Conservation (phyloP, 2,113 vertebrate species). For the Sclerurus mexicanus region DNA sequence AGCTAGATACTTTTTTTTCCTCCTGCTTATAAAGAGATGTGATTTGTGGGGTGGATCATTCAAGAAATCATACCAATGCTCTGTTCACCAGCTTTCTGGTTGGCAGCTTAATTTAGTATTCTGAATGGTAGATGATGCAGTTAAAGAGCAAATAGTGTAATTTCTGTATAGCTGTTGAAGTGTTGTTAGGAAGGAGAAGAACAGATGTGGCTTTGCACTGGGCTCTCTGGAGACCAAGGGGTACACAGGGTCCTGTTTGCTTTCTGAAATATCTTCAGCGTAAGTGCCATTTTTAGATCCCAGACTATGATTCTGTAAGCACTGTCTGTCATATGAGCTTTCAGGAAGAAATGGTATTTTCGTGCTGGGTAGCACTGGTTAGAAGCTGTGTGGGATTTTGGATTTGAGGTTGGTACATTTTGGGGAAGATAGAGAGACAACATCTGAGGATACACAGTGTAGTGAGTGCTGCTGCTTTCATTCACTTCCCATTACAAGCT, state of each 20-base stretch:
- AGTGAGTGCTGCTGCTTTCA: background rate
- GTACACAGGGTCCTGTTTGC: background rate
- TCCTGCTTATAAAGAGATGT: background rate
- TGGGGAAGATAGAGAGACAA: background rate
- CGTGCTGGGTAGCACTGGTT: background rate
- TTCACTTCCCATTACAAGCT: background rate
- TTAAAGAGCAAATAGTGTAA: background rate
- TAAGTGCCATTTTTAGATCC: background rate
- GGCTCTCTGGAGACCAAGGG: background rate
- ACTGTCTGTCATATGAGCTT: background rate
- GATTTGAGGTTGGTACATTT: background rate
- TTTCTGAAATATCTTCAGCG: background rate
- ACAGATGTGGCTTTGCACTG: slow-evolving; percentile 12
- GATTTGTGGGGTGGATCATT: background rate
- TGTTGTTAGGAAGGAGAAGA: background rate
- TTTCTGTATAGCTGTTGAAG: background rate
- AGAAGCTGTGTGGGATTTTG: background rate
- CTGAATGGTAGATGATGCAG: background rate
- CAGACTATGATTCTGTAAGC: background rate
- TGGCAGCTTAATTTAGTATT: background rate
- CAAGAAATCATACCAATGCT: background rate
- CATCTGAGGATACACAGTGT: background rate
- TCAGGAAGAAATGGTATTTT: background rate
- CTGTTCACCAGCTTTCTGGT: background rate
- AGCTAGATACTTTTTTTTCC: background rate